Conservation (phyloP, 2,888 invertebrate genomes). For the Galerucella pusilla region DNA sequence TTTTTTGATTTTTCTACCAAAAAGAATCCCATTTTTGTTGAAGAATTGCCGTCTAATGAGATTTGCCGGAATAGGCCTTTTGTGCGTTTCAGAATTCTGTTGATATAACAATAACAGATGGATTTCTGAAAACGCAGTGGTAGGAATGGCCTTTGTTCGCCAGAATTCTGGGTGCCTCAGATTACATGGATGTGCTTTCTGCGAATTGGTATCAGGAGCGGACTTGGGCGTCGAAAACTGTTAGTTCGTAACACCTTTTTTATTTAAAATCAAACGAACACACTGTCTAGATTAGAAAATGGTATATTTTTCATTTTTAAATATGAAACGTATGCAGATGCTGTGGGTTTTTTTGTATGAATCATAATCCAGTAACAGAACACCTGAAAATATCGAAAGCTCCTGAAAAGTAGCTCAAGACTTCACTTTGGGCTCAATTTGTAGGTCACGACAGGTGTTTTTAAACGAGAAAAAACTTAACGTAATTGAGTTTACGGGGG, state of each 20-base stretch:
- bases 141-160: conserved; percentile 17
- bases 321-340: too few relatives aligned
- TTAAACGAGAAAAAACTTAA: too few relatives aligned
- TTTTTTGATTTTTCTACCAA: conserved; percentile 34
- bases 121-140: conserved; percentile 25
- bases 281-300: too few relatives aligned
- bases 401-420: too few relatives aligned
- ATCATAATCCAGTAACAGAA: too few relatives aligned
- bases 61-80: conserved; percentile 47
- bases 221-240: not conserved
- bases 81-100: conserved; percentile 35
- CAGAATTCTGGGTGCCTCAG: conserved; percentile 13
- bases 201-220: not conserved
- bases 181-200: conserved; percentile 29
- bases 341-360: too few relatives aligned
- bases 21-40: conserved; percentile 32
- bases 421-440: too few relatives aligned
- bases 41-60: conserved; percentile 53
- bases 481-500: too few relatives aligned
- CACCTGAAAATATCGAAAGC: too few relatives aligned
- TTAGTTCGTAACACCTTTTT: not conserved
- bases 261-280: too few relatives aligned
- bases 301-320: too few relatives aligned
- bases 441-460: too few relatives aligned
- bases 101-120: conserved; percentile 38